Evolutionary conservation across 1,140 invertebrate species (phyloP).

Genomic region (Oncopodura yosiiana): DNA sequence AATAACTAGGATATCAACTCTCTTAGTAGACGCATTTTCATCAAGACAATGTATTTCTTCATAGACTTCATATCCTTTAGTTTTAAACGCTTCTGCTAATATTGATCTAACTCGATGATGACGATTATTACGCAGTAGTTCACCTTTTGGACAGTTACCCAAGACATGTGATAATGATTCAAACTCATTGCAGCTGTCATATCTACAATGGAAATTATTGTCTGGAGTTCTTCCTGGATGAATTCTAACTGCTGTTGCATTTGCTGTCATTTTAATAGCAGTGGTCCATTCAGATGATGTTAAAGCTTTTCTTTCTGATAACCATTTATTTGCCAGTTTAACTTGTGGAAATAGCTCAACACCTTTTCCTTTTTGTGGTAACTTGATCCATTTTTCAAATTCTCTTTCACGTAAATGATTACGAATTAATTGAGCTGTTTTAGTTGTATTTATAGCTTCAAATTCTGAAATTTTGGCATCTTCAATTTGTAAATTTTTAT

Average conservation of each 20-base stretch:
- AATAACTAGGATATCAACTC: constrained; percentile 1
- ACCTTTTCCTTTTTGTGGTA: background rate
- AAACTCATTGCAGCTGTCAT: background rate
- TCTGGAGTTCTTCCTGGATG: background rate
- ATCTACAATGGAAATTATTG: background rate
- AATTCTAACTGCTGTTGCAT: background rate
- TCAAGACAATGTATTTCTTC: background rate
- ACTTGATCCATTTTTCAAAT: background rate
- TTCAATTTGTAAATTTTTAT: no score
- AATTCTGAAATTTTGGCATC: background rate
- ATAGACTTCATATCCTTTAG: background rate
- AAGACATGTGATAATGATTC: constrained; percentile 4
- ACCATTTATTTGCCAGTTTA: background rate
- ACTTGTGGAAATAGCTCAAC: background rate
- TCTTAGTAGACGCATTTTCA: background rate
- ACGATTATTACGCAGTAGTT: background rate
- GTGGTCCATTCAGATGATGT: background rate
- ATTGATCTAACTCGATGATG: background rate
- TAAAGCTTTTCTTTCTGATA: background rate
- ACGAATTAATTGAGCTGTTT: background rate
- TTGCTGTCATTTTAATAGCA: constrained; percentile 1
- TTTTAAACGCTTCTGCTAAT: background rate
- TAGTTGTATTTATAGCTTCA: background rate
- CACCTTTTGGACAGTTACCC: background rate
- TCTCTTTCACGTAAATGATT: background rate